Evolutionary conservation across 2,888 invertebrate species (phyloP).

Genomic region (Tortrix viridana): DNA sequence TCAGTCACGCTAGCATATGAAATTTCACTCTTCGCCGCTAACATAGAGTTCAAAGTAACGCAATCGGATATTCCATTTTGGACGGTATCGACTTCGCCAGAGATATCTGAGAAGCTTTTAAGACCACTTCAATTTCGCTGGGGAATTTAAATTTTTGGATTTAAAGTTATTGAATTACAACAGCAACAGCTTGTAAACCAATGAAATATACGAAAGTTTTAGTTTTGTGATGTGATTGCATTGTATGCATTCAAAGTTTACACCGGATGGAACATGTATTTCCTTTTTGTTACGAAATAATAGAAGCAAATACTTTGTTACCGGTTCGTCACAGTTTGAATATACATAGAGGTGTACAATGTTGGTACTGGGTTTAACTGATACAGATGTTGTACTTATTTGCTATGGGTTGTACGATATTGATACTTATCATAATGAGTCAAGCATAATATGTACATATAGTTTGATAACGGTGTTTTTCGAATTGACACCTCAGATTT

Average conservation of each 20-base stretch:
- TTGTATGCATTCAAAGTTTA: conserved; percentile 21
- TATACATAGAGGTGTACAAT: conserved; percentile 18
- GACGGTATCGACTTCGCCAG: conserved; percentile 14
- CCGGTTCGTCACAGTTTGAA: conserved; percentile 25
- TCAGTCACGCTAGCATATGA: conserved; percentile 22
- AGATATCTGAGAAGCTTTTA: conserved; percentile 34
- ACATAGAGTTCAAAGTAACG: conserved; percentile 16
- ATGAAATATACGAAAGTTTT: conserved; percentile 14
- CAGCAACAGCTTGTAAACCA: conserved; percentile 14
- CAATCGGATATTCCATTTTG: conserved; percentile 4
- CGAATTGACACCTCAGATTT: conserved; percentile 8
- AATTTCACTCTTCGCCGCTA: conserved; percentile 15
- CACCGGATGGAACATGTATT: conserved; percentile 27
- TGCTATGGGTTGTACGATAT: conserved; percentile 2
- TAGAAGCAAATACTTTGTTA: conserved; percentile 23
- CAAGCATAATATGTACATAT: neutral
- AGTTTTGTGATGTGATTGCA: conserved; percentile 10
- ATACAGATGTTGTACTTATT: conserved; percentile 4
- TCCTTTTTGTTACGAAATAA: conserved; percentile 27
- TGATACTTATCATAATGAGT: conserved; percentile 23
- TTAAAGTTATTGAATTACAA: conserved; percentile 26
- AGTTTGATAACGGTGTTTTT: conserved; percentile 24
- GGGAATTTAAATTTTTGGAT: conserved; percentile 22
- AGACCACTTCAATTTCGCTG: conserved; percentile 29
- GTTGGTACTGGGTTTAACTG: conserved; percentile 4